A percentile compares a stretch with the other conserved stretches of the same genome.
These are phyloP conservation scores for Drosophila kanekoi DNA, from an alignment of 2,888 invertebrate species.

Conservation along the genomic window DNA sequence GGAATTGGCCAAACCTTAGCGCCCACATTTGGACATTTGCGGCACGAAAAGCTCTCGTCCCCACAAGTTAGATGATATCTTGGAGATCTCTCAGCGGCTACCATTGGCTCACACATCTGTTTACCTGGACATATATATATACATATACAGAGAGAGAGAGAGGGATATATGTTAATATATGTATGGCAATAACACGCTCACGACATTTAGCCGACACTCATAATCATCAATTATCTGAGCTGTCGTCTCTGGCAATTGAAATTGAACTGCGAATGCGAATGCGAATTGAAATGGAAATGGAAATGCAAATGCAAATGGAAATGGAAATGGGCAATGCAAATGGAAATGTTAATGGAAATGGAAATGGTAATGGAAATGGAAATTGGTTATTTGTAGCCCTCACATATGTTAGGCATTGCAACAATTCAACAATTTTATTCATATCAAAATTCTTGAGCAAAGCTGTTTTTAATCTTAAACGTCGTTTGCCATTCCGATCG, in stretches of 20 bases:
- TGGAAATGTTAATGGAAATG: conserved; percentile 36
- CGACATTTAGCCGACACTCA: conserved; percentile 69
- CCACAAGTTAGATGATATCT: conserved; percentile 42
- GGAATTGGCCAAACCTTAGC: conserved; percentile 69
- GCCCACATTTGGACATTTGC: conserved; percentile 44
- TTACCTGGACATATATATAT: not conserved
- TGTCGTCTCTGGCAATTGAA: conserved; percentile 57
- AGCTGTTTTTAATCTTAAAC: conserved; percentile 25
- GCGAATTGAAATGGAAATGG: conserved; percentile 32
- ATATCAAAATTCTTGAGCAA: conserved; percentile 7
- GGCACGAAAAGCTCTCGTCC: not conserved
- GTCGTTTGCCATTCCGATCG: conserved; percentile 23
- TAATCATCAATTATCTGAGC: conserved; percentile 76
- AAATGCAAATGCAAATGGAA: conserved; percentile 20
- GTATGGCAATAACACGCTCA: conserved; percentile 51
- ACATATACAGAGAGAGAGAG: not conserved
- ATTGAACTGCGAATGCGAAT: conserved; percentile 43
- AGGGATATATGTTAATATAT: conserved; percentile 17
- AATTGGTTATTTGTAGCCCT: conserved; percentile 12
- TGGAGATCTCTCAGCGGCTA: conserved; percentile 28
- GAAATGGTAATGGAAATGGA: conserved; percentile 38
- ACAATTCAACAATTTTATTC: conserved; percentile 11
- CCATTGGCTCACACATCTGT: conserved; percentile 34
- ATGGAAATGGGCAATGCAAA: conserved; percentile 33
- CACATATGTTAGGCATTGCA: conserved; percentile 22